phyloP scores from a whole-genome alignment of 2,113 vertebrate species.

The Myiagra hebetior region DNA sequence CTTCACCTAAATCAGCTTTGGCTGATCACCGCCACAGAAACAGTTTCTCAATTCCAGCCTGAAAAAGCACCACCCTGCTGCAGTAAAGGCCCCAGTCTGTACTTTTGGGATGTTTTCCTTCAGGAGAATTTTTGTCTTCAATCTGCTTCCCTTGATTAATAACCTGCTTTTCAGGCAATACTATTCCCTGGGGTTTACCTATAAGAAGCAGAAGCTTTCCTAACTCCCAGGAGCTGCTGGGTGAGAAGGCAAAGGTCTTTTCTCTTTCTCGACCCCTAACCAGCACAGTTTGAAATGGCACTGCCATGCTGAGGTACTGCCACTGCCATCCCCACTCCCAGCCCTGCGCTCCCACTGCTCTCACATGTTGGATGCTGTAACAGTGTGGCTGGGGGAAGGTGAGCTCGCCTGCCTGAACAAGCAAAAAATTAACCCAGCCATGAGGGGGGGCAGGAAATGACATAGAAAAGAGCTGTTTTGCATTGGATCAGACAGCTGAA shows the following conservation, averaged over 20 bases:
- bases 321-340: neutral
- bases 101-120: neutral
- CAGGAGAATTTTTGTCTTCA: neutral
- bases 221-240: neutral
- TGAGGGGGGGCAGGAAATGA: fast-evolving
- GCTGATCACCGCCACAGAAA: neutral
- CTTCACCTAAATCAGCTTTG: neutral
- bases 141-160: neutral
- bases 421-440: neutral
- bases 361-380: fast-evolving
- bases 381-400: neutral
- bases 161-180: neutral
- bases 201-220: neutral
- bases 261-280: neutral
- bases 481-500: neutral
- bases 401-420: neutral
- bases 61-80: neutral
- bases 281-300: neutral
- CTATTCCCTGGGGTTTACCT: neutral
- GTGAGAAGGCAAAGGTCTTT: neutral
- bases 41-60: neutral
- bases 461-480: neutral
- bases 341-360: neutral
- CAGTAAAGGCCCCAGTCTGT: neutral
- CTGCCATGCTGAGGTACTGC: neutral